A percentile compares a stretch with the other conserved stretches of the same genome.
These are phyloP conservation scores for Corydoras sp. DNA, from an alignment of 2,113 vertebrate species.

Conservation along the genomic window DNA sequence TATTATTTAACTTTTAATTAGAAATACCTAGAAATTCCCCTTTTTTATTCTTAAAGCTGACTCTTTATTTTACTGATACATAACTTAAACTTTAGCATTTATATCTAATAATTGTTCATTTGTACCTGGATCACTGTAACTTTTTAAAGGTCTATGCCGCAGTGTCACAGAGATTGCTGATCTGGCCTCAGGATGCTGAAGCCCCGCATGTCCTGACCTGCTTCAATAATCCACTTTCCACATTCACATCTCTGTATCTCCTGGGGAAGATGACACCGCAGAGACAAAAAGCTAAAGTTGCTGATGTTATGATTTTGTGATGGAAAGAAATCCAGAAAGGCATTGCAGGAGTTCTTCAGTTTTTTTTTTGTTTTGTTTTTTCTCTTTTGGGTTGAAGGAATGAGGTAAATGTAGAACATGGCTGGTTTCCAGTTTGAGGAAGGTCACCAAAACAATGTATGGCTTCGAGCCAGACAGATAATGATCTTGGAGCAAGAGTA, in stretches of 20 bases:
- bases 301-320: conserved; percentile 55
- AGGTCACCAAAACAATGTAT: conserved; percentile 56
- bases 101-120: too few relatives aligned
- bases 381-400: neutral
- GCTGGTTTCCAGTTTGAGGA: conserved; percentile 40
- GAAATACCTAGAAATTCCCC: too few relatives aligned
- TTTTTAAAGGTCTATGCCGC: neutral
- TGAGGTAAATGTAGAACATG: conserved; percentile 6
- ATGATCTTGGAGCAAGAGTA: conserved; percentile 29
- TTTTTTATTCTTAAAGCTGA: too few relatives aligned
- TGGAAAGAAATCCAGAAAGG: conserved; percentile 41
- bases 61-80: too few relatives aligned
- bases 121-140: neutral
- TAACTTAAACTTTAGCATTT: too few relatives aligned
- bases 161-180: conserved; percentile 35
- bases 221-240: conserved; percentile 35
- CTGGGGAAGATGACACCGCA: conserved; percentile 7
- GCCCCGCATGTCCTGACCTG: conserved; percentile 25
- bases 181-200: conserved; percentile 12
- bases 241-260: conserved; percentile 1
- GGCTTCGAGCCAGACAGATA: conserved; percentile 42
- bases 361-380: too few relatives aligned
- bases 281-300: conserved; percentile 41
- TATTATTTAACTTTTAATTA: too few relatives aligned
- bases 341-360: neutral